Evolutionary conservation across 2,888 invertebrate species (phyloP).

Genomic region (Globia sparganii): DNA sequence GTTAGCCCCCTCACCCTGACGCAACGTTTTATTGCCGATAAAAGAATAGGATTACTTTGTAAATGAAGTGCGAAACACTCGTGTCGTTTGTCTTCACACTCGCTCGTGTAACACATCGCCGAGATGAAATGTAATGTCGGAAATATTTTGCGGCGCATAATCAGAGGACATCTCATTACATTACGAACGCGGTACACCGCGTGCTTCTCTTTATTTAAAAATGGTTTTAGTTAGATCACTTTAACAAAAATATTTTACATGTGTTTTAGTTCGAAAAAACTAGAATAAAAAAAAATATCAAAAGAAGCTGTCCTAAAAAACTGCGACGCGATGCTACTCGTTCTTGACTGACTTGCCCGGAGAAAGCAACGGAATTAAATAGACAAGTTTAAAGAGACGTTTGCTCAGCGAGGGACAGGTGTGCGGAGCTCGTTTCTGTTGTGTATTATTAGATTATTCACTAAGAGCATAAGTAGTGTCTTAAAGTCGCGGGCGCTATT

Average conservation of each 20-base stretch:
- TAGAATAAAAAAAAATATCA: neutral
- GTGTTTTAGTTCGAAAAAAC: neutral
- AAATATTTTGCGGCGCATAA: neutral
- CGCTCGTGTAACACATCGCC: neutral
- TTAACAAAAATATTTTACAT: neutral
- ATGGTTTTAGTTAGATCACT: neutral
- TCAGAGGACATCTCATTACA: conserved; percentile 4
- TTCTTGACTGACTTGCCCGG: neutral
- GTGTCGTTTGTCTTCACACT: conserved; percentile 12
- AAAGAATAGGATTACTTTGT: conserved; percentile 45
- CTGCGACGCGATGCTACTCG: neutral
- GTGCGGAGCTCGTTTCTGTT: neutral
- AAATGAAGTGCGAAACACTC: conserved; percentile 38
- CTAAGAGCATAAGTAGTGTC: no score
- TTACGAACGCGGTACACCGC: neutral
- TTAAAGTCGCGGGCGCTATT: no score
- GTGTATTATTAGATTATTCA: no score
- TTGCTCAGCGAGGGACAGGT: neutral
- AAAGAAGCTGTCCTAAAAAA: neutral
- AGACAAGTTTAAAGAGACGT: neutral
- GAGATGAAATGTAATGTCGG: conserved; percentile 1
- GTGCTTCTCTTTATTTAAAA: neutral
- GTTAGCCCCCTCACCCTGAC: neutral
- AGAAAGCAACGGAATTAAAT: neutral
- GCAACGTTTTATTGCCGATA: conserved; percentile 31